Percentiles rank a stretch among this genome's conserved stretches.
phyloP scores from a whole-genome alignment of 2,113 vertebrate species.

The Dicrurus megarhynchus region DNA sequence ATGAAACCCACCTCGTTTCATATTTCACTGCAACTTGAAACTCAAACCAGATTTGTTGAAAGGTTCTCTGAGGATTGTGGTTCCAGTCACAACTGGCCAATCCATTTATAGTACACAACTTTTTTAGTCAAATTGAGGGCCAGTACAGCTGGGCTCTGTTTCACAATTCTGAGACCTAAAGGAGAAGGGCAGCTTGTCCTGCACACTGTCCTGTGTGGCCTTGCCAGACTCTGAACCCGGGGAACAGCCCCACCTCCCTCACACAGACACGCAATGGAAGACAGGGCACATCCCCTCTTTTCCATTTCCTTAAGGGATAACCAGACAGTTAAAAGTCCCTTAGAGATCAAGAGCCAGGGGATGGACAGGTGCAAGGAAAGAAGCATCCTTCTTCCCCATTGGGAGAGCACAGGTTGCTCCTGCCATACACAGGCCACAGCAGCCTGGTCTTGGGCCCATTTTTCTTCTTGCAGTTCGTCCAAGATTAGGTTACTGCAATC shows the following conservation, averaged over 20 bases:
- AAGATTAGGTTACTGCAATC: neutral
- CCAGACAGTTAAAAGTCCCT: neutral
- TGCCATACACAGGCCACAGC: neutral
- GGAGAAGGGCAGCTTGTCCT: neutral
- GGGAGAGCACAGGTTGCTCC: neutral
- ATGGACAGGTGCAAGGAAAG: neutral
- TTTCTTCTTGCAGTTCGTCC: neutral
- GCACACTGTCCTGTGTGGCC: neutral
- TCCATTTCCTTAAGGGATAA: neutral
- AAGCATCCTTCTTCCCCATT: neutral
- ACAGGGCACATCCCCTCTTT: neutral
- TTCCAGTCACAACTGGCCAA: constrained; percentile 18
- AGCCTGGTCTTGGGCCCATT: neutral
- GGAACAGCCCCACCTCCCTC: neutral
- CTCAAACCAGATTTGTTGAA: constrained; percentile 42
- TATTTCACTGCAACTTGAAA: constrained; percentile 52
- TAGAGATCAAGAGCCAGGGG: neutral
- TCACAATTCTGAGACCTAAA: neutral
- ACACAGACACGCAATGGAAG: neutral
- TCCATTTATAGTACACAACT: constrained; percentile 19
- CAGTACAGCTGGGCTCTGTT: neutral
- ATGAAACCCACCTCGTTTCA: neutral
- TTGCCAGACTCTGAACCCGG: neutral
- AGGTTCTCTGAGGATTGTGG: constrained; percentile 15
- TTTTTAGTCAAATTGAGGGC: neutral